Evolutionary conservation across 2,888 invertebrate species (phyloP).

Genomic region (Leuctra nigra): DNA sequence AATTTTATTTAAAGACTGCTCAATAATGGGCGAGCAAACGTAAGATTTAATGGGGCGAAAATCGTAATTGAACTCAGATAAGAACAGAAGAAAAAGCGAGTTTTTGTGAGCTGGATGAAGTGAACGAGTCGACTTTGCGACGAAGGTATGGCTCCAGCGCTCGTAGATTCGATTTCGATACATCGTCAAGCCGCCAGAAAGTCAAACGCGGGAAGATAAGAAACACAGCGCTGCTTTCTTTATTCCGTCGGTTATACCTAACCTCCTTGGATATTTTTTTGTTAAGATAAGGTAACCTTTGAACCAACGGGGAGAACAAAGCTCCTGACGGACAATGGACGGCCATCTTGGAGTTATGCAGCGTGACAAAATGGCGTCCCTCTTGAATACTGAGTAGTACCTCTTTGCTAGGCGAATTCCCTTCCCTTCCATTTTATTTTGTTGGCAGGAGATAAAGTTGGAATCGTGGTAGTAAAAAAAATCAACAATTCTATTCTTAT

Average conservation of each 20-base stretch:
- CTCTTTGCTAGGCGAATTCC: no score
- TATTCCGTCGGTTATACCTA: neutral
- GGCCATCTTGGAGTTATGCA: no score
- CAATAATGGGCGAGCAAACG: conserved; percentile 19
- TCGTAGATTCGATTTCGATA: conserved; percentile 12
- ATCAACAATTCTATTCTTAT: no score
- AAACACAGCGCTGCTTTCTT: neutral
- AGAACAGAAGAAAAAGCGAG: conserved; percentile 13
- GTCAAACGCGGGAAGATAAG: neutral
- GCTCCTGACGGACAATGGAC: conserved; percentile 1
- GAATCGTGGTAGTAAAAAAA: no score
- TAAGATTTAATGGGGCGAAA: conserved; percentile 20
- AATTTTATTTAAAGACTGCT: conserved; percentile 22
- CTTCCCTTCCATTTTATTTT: no score
- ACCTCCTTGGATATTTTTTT: neutral
- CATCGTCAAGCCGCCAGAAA: neutral
- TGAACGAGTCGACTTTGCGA: conserved; percentile 5
- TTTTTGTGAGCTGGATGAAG: conserved; percentile 15
- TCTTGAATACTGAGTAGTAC: no score
- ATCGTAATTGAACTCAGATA: conserved; percentile 24
- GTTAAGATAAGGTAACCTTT: conserved; percentile 3
- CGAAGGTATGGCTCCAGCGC: neutral
- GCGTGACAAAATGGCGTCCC: no score
- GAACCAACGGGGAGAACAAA: neutral
- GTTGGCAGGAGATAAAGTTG: no score